phyloP scores from a whole-genome alignment of 2,888 invertebrate species.

The Crepidodera aurea region DNA sequence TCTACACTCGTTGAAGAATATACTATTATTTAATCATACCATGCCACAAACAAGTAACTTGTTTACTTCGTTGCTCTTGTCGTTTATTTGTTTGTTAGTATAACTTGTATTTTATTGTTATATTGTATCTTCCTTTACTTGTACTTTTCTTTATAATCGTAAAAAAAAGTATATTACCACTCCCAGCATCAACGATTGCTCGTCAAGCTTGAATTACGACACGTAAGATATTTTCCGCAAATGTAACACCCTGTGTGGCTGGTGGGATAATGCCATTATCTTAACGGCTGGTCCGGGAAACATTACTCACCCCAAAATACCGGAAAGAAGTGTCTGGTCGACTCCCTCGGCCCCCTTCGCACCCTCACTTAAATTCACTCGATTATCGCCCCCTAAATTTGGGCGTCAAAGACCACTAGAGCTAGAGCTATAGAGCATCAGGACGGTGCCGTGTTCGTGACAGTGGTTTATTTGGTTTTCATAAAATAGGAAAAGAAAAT shows the following conservation, averaged over 20 bases:
- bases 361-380: slow-evolving; percentile 28
- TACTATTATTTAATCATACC: no score
- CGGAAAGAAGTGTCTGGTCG: slow-evolving; percentile 31
- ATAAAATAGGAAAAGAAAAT: slow-evolving; percentile 28
- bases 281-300: slow-evolving; percentile 33
- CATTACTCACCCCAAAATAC: slow-evolving; percentile 36
- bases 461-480: slow-evolving; percentile 36
- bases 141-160: no score
- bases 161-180: no score
- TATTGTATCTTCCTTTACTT: no score
- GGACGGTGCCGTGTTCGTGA: slow-evolving; percentile 26
- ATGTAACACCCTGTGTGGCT: slow-evolving; percentile 8
- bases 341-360: slow-evolving; percentile 14
- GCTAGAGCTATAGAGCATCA: slow-evolving; percentile 4
- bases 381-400: slow-evolving; percentile 37
- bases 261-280: slow-evolving; percentile 30
- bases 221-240: neutral
- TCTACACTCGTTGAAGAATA: no score
- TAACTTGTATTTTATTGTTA: no score
- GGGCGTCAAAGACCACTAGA: slow-evolving; percentile 31
- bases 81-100: no score
- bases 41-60: no score
- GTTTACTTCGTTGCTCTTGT: no score
- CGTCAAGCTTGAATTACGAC: neutral
- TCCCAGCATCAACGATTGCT: neutral